A percentile compares a stretch with the other conserved stretches of the same genome.
phyloP scores from a whole-genome alignment of 1,140 invertebrate genomes.

The Pseudoatta argentina region DNA sequence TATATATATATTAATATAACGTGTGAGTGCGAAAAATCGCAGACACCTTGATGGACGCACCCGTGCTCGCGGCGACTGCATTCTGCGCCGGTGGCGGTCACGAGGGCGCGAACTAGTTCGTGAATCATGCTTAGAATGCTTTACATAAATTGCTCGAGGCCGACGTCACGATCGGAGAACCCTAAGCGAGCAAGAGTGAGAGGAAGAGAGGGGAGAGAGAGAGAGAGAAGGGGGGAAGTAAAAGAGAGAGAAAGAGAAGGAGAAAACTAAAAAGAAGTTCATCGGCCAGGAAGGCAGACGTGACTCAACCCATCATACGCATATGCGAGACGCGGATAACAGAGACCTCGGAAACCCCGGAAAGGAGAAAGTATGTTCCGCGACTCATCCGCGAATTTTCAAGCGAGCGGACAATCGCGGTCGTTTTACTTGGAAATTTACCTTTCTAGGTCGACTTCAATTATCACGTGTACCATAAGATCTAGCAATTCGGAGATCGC shows the following conservation, averaged over 20 bases:
- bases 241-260: slow-evolving; percentile 38
- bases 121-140: slow-evolving; percentile 85
- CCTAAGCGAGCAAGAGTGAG: slow-evolving; percentile 56
- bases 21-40: neutral
- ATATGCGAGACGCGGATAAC: slow-evolving; percentile 40
- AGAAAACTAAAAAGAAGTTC: slow-evolving; percentile 56
- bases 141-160: slow-evolving; percentile 84
- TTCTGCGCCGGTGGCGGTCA: slow-evolving; percentile 81
- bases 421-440: slow-evolving; percentile 38
- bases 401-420: slow-evolving; percentile 27
- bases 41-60: slow-evolving; percentile 43
- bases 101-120: slow-evolving; percentile 85
- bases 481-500: neutral
- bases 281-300: slow-evolving; percentile 58
- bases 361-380: slow-evolving; percentile 69
- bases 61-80: slow-evolving; percentile 67
- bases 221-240: slow-evolving; percentile 8
- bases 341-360: slow-evolving; percentile 61
- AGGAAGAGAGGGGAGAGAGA: neutral
- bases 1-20: neutral
- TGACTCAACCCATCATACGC: slow-evolving; percentile 69
- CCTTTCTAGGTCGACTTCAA: slow-evolving; percentile 19
- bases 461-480: neutral
- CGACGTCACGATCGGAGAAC: slow-evolving; percentile 80
- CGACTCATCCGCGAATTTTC: slow-evolving; percentile 70